A percentile compares a stretch with the other conserved stretches of the same genome.
Conservation (phyloP, 1,140 invertebrate species). For the Colletes latitarsis region DNA sequence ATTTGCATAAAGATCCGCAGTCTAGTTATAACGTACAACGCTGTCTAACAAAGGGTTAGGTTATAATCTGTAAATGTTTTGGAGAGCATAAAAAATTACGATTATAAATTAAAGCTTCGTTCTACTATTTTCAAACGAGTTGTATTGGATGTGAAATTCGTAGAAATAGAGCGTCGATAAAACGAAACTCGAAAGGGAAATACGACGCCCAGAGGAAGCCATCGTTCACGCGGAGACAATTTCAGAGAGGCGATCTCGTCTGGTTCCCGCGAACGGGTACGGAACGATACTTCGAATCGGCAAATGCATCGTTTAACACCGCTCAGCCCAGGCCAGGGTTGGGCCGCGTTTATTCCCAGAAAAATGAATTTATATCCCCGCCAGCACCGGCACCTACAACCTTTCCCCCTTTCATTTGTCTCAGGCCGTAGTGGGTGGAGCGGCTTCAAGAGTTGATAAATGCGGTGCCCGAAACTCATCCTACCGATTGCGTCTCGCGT, state of each 20-base stretch:
- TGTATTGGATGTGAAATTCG: background rate
- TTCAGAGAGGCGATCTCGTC: constrained; percentile 46
- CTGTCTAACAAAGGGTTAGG: no score
- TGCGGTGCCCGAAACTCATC: constrained; percentile 68
- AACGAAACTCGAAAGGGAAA: constrained; percentile 30
- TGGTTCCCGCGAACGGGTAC: background rate
- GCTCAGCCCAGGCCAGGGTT: constrained; percentile 8
- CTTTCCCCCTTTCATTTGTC: constrained; percentile 65
- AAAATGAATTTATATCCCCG: constrained; percentile 63
- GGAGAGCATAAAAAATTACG: no score
- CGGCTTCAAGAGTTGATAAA: constrained; percentile 66
- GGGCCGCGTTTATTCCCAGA: constrained; percentile 29
- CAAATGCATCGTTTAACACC: constrained; percentile 61
- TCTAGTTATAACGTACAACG: no score
- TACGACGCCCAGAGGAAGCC: background rate
- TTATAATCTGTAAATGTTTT: no score
- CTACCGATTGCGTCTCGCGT: constrained; percentile 66
- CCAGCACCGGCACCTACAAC: constrained; percentile 23
- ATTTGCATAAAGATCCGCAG: no score
- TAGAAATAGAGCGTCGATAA: background rate
- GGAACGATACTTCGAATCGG: constrained; percentile 43
- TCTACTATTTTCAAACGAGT: background rate
- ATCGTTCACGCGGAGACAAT: constrained; percentile 57
- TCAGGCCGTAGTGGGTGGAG: constrained; percentile 32
- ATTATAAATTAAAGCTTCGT: no score